Conservation (phyloP, 2,888 invertebrate genomes). For the Alloplasta piceator region DNA sequence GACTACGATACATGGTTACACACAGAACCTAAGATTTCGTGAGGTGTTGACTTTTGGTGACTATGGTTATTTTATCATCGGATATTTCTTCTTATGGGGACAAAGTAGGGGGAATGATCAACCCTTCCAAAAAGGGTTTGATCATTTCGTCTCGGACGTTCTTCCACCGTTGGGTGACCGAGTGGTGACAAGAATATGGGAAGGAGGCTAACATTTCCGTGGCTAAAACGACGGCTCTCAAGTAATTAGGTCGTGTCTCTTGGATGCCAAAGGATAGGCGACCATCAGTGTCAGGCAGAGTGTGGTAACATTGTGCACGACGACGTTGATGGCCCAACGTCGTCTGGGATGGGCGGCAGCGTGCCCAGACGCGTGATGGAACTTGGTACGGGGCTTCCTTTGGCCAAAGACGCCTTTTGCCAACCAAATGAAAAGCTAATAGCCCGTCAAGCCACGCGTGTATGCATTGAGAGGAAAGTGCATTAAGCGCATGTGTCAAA, state of each 20-base stretch:
- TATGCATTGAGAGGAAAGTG: conserved; percentile 33
- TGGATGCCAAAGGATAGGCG: conserved; percentile 42
- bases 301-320: neutral
- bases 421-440: conserved; percentile 42
- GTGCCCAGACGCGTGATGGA: conserved; percentile 7
- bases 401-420: conserved; percentile 39
- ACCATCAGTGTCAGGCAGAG: conserved; percentile 1
- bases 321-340: conserved; percentile 29
- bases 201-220: conserved; percentile 2
- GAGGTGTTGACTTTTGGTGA: no score
- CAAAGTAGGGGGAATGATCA: no score
- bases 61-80: no score
- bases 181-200: conserved; percentile 16
- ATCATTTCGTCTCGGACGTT: neutral
- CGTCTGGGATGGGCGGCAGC: conserved; percentile 27
- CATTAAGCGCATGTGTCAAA: neutral
- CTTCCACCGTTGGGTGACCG: neutral
- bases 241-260: conserved; percentile 75
- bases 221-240: conserved; percentile 69
- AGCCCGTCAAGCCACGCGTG: conserved; percentile 18
- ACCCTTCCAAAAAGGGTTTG: neutral
- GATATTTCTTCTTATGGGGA: no score
- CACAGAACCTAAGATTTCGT: no score
- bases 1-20: no score
- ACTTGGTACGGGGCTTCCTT: conserved; percentile 12